phyloP scores from a whole-genome alignment of 2,888 invertebrate genomes.

The Dione vanillae region DNA sequence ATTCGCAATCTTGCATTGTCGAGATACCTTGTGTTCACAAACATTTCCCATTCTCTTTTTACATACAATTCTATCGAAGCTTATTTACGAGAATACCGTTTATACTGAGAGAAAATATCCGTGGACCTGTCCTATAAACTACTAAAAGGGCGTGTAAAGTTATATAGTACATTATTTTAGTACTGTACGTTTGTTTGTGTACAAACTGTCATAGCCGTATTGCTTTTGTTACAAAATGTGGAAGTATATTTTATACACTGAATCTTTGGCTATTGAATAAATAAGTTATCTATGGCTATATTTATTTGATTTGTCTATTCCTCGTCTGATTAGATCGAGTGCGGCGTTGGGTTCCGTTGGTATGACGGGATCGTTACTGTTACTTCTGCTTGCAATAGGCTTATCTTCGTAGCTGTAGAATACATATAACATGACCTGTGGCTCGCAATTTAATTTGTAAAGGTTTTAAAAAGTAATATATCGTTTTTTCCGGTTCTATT shows the following conservation, averaged over 20 bases:
- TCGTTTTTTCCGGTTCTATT: too few species aligned
- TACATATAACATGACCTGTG: too few species aligned
- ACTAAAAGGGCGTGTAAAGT: constrained; percentile 33
- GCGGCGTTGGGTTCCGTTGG: neutral
- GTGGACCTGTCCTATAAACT: constrained; percentile 42
- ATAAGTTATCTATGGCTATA: neutral
- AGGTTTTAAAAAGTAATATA: too few species aligned
- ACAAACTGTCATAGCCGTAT: neutral
- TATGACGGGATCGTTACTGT: too few species aligned
- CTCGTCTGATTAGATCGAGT: neutral
- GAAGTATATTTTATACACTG: neutral
- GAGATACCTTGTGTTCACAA: constrained; percentile 17
- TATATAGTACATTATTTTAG: neutral
- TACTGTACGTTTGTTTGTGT: constrained; percentile 1
- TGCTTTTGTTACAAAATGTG: neutral
- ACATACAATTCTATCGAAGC: constrained; percentile 38
- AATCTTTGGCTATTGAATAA: neutral
- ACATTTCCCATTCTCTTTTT: constrained; percentile 38
- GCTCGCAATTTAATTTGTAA: too few species aligned
- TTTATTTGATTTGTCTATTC: neutral
- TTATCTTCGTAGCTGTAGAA: too few species aligned
- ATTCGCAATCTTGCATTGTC: constrained; percentile 13
- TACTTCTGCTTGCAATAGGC: too few species aligned
- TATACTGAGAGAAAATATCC: constrained; percentile 29
- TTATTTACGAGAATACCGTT: constrained; percentile 40